A percentile compares a stretch with the other conserved stretches of the same genome.
phyloP scores from a whole-genome alignment of 1,140 invertebrate species.

The Zaprionus gabonicus region DNA sequence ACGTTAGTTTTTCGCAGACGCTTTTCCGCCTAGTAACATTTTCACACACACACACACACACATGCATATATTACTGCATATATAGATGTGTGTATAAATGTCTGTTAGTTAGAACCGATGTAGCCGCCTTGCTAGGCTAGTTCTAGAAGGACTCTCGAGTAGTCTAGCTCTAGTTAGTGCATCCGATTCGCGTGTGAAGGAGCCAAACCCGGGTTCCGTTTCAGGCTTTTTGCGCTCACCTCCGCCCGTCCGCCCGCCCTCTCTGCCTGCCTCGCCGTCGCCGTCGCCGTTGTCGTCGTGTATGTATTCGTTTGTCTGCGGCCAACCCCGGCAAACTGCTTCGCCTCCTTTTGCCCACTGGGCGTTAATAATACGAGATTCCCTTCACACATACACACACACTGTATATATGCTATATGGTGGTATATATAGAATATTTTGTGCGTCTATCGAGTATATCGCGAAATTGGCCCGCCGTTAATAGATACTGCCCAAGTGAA shows the following conservation, averaged over 20 bases:
- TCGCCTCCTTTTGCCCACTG: slow-evolving; percentile 24
- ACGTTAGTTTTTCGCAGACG: slow-evolving; percentile 82
- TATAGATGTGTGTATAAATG: slow-evolving; percentile 10
- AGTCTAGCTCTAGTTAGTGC: slow-evolving; percentile 21
- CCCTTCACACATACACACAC: neutral
- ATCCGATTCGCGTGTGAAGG: slow-evolving; percentile 6
- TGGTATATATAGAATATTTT: slow-evolving; percentile 6
- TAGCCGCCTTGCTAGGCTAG: slow-evolving; percentile 31
- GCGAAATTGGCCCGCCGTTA: slow-evolving; percentile 42
- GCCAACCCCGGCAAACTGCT: slow-evolving; percentile 48
- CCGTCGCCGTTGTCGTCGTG: slow-evolving; percentile 41
- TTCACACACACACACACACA: slow-evolving; percentile 35
- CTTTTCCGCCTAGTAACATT: slow-evolving; percentile 79
- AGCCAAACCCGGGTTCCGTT: slow-evolving; percentile 15
- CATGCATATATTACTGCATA: slow-evolving; percentile 18
- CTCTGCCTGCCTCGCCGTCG: slow-evolving; percentile 36
- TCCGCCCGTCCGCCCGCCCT: slow-evolving; percentile 18
- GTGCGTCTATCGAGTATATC: slow-evolving; percentile 43
- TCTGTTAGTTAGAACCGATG: slow-evolving; percentile 18
- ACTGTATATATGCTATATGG: slow-evolving; percentile 1
- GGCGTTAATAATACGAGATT: slow-evolving; percentile 43
- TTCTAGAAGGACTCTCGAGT: slow-evolving; percentile 20
- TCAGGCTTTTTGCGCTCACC: slow-evolving; percentile 20
- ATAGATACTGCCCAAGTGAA: slow-evolving; percentile 50
- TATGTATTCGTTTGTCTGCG: slow-evolving; percentile 59